Percentiles rank a stretch among this genome's conserved stretches.
Evolutionary conservation across 2,888 invertebrate species (phyloP).

Genomic region (Entomobrya proxima): DNA sequence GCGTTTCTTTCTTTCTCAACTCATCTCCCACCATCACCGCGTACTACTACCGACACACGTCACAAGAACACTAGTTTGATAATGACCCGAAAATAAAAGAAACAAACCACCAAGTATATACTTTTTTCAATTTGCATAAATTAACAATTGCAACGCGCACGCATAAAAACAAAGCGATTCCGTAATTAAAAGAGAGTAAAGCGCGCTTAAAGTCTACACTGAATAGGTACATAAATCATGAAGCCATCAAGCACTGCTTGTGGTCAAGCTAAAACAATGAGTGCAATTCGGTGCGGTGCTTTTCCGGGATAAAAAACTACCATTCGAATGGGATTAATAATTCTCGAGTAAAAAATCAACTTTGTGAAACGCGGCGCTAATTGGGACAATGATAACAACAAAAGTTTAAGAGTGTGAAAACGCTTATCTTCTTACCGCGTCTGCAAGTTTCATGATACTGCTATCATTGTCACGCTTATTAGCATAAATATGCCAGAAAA

Average conservation of each 20-base stretch:
- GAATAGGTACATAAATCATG: slow-evolving; percentile 20
- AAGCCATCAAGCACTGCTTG: slow-evolving; percentile 4
- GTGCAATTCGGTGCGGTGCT: background rate
- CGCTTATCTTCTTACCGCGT: background rate
- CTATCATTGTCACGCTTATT: slow-evolving; percentile 13
- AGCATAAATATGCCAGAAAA: background rate
- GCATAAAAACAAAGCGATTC: slow-evolving; percentile 39
- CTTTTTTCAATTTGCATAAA: slow-evolving; percentile 58
- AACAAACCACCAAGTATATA: background rate
- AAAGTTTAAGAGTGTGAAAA: background rate
- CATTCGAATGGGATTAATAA: background rate
- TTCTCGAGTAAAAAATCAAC: background rate
- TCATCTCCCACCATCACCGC: too few relatives aligned
- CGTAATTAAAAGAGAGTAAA: slow-evolving; percentile 8
- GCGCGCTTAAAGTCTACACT: background rate
- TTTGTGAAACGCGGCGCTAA: slow-evolving; percentile 21
- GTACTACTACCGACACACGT: slow-evolving; percentile 12
- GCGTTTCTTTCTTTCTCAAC: background rate
- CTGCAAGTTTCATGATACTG: background rate
- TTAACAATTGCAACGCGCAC: slow-evolving; percentile 51
- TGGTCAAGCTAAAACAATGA: background rate
- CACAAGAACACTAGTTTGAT: slow-evolving; percentile 10
- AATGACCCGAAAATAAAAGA: slow-evolving; percentile 2
- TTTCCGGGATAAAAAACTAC: background rate
- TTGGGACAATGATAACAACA: background rate